phyloP scores from a whole-genome alignment of 2,797 vertebrate species.

The Pangasius larnaudii region DNA sequence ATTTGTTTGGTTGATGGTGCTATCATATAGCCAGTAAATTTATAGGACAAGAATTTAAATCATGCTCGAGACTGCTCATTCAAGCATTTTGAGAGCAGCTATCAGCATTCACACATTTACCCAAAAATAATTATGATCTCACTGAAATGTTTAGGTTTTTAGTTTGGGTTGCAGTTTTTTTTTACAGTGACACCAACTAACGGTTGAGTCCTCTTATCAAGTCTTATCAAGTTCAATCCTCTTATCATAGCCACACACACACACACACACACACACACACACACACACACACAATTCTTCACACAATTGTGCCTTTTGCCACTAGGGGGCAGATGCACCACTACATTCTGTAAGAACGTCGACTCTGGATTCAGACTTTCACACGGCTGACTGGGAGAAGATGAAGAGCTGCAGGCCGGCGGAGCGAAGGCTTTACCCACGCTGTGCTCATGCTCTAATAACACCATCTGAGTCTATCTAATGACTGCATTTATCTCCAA shows the following conservation, averaged over 20 bases:
- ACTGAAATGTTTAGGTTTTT: not conserved
- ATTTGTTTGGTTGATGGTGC: not conserved
- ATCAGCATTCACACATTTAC: not conserved
- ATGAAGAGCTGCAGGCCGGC: conserved; percentile 37
- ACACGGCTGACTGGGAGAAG: conserved; percentile 12
- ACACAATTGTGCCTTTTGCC: conserved; percentile 4
- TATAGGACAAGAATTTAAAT: not conserved
- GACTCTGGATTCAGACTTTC: conserved; percentile 4
- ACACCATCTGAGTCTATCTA: conserved; percentile 52
- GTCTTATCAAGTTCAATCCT: not conserved
- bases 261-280: not conserved
- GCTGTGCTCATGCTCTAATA: conserved; percentile 40
- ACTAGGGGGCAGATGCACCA: conserved; percentile 38
- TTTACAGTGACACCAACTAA: not conserved
- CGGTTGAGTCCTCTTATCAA: not conserved
- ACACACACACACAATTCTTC: not conserved
- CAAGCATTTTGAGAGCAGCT: not conserved
- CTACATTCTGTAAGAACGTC: not conserved
- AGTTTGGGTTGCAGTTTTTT: not conserved
- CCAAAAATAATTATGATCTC: not conserved
- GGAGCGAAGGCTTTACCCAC: conserved; percentile 35
- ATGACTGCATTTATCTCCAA: conserved; percentile 57
- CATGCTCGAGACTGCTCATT: not conserved
- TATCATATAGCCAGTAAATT: not conserved
- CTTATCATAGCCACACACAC: not conserved